Conservation (phyloP, 1,140 invertebrate genomes). For the Lanistes nyassanus region DNA sequence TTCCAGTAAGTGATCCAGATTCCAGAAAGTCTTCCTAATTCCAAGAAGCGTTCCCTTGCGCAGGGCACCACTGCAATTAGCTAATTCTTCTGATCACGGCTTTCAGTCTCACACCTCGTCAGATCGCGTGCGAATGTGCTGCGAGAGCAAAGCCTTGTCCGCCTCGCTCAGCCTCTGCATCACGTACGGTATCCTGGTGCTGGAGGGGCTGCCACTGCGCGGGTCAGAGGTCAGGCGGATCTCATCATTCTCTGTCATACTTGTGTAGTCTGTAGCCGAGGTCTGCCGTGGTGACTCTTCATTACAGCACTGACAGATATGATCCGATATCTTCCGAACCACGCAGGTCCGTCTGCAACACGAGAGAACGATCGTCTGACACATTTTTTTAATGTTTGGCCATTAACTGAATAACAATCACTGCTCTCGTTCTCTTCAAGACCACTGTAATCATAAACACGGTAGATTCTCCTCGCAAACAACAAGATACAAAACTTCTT, state of each 20-base stretch:
- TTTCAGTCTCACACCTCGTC: slow-evolving; percentile 6
- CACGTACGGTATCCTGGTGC: slow-evolving; percentile 25
- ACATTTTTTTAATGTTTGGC: no score
- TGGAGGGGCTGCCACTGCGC: background rate
- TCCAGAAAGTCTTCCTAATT: background rate
- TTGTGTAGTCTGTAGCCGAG: slow-evolving; percentile 30
- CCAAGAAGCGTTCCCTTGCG: background rate
- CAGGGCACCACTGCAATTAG: background rate
- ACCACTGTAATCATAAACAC: slow-evolving; percentile 5
- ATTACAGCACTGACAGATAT: slow-evolving; percentile 30
- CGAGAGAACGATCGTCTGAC: background rate
- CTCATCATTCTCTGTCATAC: slow-evolving; percentile 35
- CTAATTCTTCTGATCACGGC: background rate
- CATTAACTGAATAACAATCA: slow-evolving; percentile 22
- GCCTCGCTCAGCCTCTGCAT: slow-evolving; percentile 27
- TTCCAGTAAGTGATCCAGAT: background rate
- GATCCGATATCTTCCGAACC: slow-evolving; percentile 25
- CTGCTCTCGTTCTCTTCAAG: slow-evolving; percentile 2
- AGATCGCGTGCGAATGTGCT: slow-evolving; percentile 23
- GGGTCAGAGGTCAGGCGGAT: slow-evolving; percentile 17
- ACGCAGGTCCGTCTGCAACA: slow-evolving; percentile 25
- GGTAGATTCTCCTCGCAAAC: no score
- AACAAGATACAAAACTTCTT: no score
- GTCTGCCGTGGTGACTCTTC: slow-evolving; percentile 23
- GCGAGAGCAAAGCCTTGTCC: slow-evolving; percentile 26